These are phyloP conservation scores for Psittacula echo DNA, from an alignment of 2,797 vertebrate species.

Conservation along the genomic window DNA sequence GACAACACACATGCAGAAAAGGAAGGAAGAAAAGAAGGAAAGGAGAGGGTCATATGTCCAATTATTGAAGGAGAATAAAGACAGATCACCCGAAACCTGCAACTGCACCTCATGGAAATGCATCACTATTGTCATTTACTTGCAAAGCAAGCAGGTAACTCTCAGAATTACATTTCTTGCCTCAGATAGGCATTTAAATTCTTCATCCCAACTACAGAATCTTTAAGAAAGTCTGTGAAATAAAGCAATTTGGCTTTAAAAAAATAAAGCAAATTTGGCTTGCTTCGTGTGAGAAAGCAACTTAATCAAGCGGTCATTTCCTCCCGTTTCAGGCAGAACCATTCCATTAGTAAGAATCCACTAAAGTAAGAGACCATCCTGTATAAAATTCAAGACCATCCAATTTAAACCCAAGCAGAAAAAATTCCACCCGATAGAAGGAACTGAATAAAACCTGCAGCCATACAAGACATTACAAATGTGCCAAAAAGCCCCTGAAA, in stretches of 20 bases:
- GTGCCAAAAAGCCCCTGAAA: background rate
- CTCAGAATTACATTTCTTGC: background rate
- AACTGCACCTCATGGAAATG: background rate
- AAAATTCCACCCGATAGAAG: background rate
- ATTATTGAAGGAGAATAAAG: background rate
- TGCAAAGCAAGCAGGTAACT: background rate
- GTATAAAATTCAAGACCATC: background rate
- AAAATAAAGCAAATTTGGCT: too few relatives aligned
- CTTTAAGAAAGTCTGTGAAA: background rate
- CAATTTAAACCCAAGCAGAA: background rate
- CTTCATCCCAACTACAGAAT: background rate
- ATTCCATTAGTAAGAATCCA: background rate
- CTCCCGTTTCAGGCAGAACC: conserved; percentile 18
- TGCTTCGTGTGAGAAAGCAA: conserved; percentile 11
- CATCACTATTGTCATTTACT: background rate
- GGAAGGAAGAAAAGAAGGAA: background rate
- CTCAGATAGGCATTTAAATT: conserved; percentile 3
- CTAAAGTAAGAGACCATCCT: background rate
- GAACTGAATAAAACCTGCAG: background rate
- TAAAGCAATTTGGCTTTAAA: too few relatives aligned
- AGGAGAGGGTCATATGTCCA: background rate
- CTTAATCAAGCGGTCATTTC: background rate
- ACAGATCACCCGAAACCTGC: background rate
- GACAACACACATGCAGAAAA: background rate
- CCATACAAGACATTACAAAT: background rate